Evolutionary conservation across 1,140 invertebrate genomes (phyloP).

Genomic region (Tachypleus tridentatus): DNA sequence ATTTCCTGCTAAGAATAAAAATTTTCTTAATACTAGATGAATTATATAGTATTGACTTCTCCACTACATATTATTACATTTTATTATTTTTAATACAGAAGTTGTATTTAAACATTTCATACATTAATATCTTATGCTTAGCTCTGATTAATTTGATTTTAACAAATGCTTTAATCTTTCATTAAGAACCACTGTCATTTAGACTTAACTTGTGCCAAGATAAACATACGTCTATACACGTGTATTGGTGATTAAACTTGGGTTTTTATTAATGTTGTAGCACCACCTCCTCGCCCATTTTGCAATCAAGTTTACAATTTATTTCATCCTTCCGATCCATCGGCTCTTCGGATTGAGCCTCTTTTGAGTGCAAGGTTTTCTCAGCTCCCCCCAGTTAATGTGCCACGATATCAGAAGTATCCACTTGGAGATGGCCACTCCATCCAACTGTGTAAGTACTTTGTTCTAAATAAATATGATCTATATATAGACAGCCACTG

Average conservation of each 20-base stretch:
- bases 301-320: conserved; percentile 93
- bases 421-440: conserved; percentile 91
- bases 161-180: not conserved
- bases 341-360: conserved; percentile 84
- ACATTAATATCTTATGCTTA: too few relatives aligned
- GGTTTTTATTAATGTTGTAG: conserved; percentile 29
- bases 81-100: too few relatives aligned
- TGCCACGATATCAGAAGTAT: conserved; percentile 89
- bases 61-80: too few relatives aligned
- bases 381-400: conserved; percentile 76
- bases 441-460: conserved; percentile 37
- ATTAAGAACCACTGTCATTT: too few relatives aligned
- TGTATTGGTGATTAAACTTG: too few relatives aligned
- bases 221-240: too few relatives aligned
- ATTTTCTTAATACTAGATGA: too few relatives aligned
- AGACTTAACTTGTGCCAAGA: too few relatives aligned
- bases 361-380: conserved; percentile 82
- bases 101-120: too few relatives aligned
- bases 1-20: too few relatives aligned
- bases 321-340: conserved; percentile 94
- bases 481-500: too few relatives aligned
- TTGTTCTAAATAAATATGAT: not conserved
- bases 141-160: not conserved
- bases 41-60: too few relatives aligned
- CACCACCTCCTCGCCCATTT: conserved; percentile 46